A percentile compares a stretch with the other conserved stretches of the same genome.
Conservation (phyloP, 2,888 invertebrate species). For the Ashinkailepas kermadecensis region DNA sequence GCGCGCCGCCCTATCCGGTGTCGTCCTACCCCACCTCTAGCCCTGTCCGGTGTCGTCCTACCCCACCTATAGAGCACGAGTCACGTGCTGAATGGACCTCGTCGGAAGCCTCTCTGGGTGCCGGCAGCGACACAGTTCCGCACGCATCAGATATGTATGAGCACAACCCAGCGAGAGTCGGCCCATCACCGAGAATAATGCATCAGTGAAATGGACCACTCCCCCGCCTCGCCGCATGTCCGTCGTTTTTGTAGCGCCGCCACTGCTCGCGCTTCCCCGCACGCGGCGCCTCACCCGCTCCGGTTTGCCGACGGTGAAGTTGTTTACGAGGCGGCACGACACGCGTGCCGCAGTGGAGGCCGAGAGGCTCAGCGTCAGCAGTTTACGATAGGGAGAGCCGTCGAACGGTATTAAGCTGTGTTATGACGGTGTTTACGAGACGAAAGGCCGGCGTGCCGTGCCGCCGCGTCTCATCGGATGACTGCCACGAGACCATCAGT, state of each 20-base stretch:
- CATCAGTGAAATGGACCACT: too few species aligned
- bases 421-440: constrained; percentile 11
- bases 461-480: neutral
- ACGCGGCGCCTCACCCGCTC: neutral
- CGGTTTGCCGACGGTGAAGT: neutral
- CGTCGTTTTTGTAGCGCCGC: neutral
- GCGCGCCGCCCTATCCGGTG: too few species aligned
- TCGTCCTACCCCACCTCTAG: too few species aligned
- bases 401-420: neutral
- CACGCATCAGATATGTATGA: too few species aligned
- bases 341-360: neutral
- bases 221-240: neutral
- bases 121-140: too few species aligned
- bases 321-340: neutral
- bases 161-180: too few species aligned
- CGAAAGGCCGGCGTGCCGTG: neutral
- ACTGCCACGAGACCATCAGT: neutral
- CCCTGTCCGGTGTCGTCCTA: too few species aligned
- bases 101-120: too few species aligned
- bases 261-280: neutral
- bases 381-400: neutral
- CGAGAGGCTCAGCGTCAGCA: neutral
- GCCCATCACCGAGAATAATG: too few species aligned
- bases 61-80: too few species aligned
- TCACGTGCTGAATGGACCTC: too few species aligned